Conservation (phyloP, 2,888 invertebrate species). For the Nomada hirtipes region DNA sequence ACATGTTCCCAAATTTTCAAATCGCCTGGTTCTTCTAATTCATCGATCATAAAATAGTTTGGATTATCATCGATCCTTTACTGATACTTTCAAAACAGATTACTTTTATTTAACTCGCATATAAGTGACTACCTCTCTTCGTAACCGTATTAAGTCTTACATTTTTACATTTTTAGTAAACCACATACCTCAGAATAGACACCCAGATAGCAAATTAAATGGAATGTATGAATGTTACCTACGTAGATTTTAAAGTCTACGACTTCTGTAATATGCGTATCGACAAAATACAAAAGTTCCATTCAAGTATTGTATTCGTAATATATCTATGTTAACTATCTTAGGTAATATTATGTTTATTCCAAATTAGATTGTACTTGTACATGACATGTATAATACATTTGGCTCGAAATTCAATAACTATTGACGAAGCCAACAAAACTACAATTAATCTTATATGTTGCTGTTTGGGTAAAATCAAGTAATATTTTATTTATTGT, state of each 20-base stretch:
- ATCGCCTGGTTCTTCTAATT: slow-evolving; percentile 74
- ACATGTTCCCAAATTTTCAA: slow-evolving; percentile 79
- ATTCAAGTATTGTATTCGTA: slow-evolving; percentile 66
- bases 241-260: slow-evolving; percentile 48
- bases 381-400: slow-evolving; percentile 53
- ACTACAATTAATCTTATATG: slow-evolving; percentile 42
- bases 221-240: slow-evolving; percentile 66
- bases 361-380: slow-evolving; percentile 67
- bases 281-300: slow-evolving; percentile 65
- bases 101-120: slow-evolving; percentile 75
- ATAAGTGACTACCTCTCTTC: slow-evolving; percentile 82
- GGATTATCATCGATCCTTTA: slow-evolving; percentile 44
- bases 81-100: slow-evolving; percentile 52
- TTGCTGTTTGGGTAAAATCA: slow-evolving; percentile 72
- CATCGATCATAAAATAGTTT: slow-evolving; percentile 50
- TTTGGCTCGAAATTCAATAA: slow-evolving; percentile 47
- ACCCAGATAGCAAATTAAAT: slow-evolving; percentile 72
- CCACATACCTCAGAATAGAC: slow-evolving; percentile 82
- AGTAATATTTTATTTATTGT: slow-evolving; percentile 70
- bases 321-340: slow-evolving; percentile 64
- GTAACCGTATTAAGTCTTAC: slow-evolving; percentile 83
- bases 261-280: slow-evolving; percentile 61
- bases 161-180: slow-evolving; percentile 83
- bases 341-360: slow-evolving; percentile 65
- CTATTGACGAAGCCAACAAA: slow-evolving; percentile 43